These are phyloP conservation scores for Drosophila kuntzei DNA, from an alignment of 2,888 invertebrate genomes.

Conservation along the genomic window DNA sequence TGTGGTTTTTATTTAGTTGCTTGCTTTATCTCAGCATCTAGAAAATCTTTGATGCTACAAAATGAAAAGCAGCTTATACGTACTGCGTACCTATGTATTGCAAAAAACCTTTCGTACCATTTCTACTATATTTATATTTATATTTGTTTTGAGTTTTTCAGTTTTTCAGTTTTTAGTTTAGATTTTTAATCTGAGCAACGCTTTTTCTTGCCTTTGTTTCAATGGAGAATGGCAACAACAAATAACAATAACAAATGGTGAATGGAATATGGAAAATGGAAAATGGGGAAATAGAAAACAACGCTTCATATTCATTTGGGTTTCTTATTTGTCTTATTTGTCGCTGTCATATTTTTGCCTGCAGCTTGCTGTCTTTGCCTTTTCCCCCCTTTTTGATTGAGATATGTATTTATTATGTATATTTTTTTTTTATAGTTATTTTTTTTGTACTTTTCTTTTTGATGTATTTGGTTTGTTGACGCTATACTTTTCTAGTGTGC, in stretches of 20 bases:
- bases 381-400: conserved; percentile 69
- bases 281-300: conserved; percentile 43
- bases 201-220: conserved; percentile 72
- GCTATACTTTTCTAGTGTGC: conserved; percentile 30
- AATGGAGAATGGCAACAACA: conserved; percentile 27
- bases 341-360: conserved; percentile 72
- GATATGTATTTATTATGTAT: conserved; percentile 76
- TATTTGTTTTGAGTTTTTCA: conserved; percentile 27
- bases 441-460: conserved; percentile 5
- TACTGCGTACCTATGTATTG: conserved; percentile 1
- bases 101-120: conserved; percentile 6
- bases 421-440: conserved; percentile 24
- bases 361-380: conserved; percentile 40
- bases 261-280: conserved; percentile 29
- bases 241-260: conserved; percentile 38
- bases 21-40: conserved; percentile 78
- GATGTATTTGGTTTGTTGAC: conserved; percentile 34
- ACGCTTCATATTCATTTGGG: conserved; percentile 73
- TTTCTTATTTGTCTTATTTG: conserved; percentile 63
- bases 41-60: conserved; percentile 75
- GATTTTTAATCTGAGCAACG: conserved; percentile 67
- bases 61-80: conserved; percentile 70
- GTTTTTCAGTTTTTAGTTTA: conserved; percentile 50
- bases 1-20: conserved; percentile 79
- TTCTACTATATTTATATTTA: conserved; percentile 9